These are phyloP conservation scores for Pseudomyrmex sp. DNA, from an alignment of 1,140 invertebrate species.

Conservation along the genomic window DNA sequence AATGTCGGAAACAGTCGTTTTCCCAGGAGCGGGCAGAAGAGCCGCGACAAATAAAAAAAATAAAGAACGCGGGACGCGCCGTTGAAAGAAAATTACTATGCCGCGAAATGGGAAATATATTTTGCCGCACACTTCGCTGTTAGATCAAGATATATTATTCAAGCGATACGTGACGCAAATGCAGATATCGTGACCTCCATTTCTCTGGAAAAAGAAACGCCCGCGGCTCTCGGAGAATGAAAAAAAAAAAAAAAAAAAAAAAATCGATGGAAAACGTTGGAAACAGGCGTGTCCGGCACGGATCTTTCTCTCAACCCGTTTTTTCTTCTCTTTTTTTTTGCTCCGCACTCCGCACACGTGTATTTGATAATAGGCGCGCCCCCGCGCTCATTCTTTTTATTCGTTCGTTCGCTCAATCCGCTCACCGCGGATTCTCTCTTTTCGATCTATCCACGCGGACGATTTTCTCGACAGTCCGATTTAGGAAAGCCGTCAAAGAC, in stretches of 20 bases:
- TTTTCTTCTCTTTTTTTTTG: background rate
- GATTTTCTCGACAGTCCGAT: constrained; percentile 37
- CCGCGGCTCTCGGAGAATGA: constrained; percentile 15
- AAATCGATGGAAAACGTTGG: constrained; percentile 47
- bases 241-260: constrained; percentile 17
- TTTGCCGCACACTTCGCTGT: constrained; percentile 31
- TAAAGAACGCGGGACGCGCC: background rate
- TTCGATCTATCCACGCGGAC: constrained; percentile 16
- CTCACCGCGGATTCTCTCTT: background rate
- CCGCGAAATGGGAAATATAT: constrained; percentile 46
- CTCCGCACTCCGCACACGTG: background rate
- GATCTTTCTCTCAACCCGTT: constrained; percentile 28
- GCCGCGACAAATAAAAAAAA: constrained; percentile 11
- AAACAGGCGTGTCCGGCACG: constrained; percentile 49
- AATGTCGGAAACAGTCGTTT: constrained; percentile 22
- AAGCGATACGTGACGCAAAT: constrained; percentile 55
- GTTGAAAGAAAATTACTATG: constrained; percentile 48
- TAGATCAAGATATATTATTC: constrained; percentile 59
- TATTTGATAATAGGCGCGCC: constrained; percentile 55
- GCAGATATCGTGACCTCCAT: constrained; percentile 52
- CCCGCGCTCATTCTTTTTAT: background rate
- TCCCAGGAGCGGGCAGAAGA: background rate
- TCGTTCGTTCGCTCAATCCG: constrained; percentile 27
- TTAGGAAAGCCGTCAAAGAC: constrained; percentile 58
- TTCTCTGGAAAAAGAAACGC: constrained; percentile 46